Conservation (phyloP, 2,888 invertebrate genomes). For the Tiliacea aurago region DNA sequence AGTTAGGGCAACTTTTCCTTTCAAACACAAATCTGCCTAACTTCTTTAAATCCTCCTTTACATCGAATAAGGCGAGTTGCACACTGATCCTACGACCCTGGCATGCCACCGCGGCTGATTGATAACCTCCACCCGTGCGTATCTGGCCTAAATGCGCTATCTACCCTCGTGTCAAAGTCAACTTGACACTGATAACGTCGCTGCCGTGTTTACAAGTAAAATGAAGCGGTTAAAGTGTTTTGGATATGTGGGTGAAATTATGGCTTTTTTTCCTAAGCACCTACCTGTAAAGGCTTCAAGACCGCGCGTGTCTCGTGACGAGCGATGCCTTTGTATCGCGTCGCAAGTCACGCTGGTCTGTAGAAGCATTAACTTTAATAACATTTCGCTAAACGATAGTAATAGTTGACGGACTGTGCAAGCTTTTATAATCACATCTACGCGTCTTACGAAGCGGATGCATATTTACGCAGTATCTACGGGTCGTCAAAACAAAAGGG, state of each 20-base stretch:
- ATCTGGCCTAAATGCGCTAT: slow-evolving; percentile 71
- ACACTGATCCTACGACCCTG: slow-evolving; percentile 51
- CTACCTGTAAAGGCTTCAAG: too few relatives aligned
- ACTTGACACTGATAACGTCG: slow-evolving; percentile 66
- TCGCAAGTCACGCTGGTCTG: too few relatives aligned
- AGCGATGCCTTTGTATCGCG: too few relatives aligned
- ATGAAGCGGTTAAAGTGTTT: slow-evolving; percentile 21
- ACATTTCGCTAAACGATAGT: too few relatives aligned
- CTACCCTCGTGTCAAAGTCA: slow-evolving; percentile 73
- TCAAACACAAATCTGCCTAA: slow-evolving; percentile 28
- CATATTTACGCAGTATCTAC: too few relatives aligned
- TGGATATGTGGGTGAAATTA: neutral
- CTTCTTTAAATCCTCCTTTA: slow-evolving; percentile 11
- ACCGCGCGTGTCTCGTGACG: too few relatives aligned
- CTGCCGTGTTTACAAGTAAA: slow-evolving; percentile 48
- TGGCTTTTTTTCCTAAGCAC: neutral
- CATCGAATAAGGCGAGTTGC: slow-evolving; percentile 34
- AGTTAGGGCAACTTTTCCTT: slow-evolving; percentile 11
- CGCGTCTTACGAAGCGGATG: too few relatives aligned
- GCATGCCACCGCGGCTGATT: slow-evolving; percentile 63
- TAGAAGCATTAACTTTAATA: too few relatives aligned
- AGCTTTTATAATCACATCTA: too few relatives aligned
- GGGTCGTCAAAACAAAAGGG: too few relatives aligned
- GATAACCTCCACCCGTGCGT: slow-evolving; percentile 69
- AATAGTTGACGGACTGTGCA: too few relatives aligned